Evolutionary conservation across 1,140 invertebrate species (phyloP).

Genomic region (Arion vulgaris): DNA sequence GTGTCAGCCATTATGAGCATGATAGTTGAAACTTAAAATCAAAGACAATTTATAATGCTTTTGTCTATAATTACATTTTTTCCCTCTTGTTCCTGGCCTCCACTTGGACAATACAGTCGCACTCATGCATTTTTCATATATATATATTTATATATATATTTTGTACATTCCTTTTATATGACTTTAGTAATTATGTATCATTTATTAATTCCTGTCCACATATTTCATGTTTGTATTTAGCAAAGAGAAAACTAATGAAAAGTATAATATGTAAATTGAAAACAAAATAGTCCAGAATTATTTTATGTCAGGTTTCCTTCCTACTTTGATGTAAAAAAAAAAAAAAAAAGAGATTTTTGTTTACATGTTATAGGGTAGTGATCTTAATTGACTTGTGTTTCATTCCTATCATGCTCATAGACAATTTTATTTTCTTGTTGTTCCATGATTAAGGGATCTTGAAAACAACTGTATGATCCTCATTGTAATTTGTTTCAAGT

Average conservation of each 20-base stretch:
- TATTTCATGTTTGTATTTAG: not conserved
- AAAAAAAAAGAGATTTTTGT: not conserved
- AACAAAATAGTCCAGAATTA: not conserved
- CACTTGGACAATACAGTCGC: slow-evolving; percentile 38
- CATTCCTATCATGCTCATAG: slow-evolving; percentile 38
- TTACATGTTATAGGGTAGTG: not conserved
- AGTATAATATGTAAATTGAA: not conserved
- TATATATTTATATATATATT: slow-evolving; percentile 16
- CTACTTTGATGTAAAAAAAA: too few species aligned
- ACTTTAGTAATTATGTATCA: not conserved
- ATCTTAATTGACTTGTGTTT: too few species aligned
- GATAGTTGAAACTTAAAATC: slow-evolving; percentile 12
- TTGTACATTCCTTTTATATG: slow-evolving; percentile 36
- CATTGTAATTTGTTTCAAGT: not conserved
- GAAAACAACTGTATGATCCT: not conserved
- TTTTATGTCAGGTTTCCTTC: not conserved
- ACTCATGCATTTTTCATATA: slow-evolving; percentile 34
- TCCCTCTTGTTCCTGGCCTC: slow-evolving; percentile 28
- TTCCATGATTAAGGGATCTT: too few species aligned
- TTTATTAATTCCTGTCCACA: not conserved
- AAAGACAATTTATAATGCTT: not conserved
- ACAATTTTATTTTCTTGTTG: not conserved
- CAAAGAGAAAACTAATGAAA: not conserved
- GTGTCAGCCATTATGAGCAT: slow-evolving; percentile 25
- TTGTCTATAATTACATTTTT: not conserved